Evolutionary conservation across 2,888 invertebrate species (phyloP).

Genomic region (Cenopis cana): DNA sequence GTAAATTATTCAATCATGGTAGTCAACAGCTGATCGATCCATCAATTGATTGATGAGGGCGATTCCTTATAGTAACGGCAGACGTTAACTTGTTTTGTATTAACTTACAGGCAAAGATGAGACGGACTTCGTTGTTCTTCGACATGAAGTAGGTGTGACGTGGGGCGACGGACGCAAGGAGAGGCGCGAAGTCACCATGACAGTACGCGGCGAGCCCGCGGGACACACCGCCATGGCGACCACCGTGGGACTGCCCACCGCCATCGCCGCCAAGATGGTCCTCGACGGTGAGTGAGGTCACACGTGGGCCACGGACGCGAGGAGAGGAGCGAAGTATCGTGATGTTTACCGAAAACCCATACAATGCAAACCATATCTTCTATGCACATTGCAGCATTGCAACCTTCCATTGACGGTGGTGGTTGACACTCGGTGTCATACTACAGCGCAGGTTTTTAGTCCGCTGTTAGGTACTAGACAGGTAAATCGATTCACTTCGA

Average conservation of each 20-base stretch:
- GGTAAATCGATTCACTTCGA: no score
- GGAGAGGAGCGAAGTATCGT: no score
- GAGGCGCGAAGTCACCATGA: slow-evolving; percentile 92
- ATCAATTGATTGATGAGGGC: background rate
- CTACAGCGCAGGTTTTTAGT: no score
- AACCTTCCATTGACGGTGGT: no score
- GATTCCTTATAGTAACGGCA: background rate
- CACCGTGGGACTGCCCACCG: slow-evolving; percentile 91
- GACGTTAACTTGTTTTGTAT: background rate
- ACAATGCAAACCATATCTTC: no score
- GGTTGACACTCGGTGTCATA: no score
- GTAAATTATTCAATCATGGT: no score
- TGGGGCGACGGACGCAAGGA: slow-evolving; percentile 96
- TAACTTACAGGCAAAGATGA: slow-evolving; percentile 87
- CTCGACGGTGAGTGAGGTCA: slow-evolving; percentile 90
- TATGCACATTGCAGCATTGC: no score
- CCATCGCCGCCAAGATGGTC: slow-evolving; percentile 99
- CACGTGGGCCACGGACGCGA: background rate
- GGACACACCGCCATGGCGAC: slow-evolving; percentile 97
- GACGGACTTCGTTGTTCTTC: slow-evolving; percentile 96
- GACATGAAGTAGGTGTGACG: slow-evolving; percentile 96
- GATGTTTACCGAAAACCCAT: no score
- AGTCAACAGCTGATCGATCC: no score
- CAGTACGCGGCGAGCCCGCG: slow-evolving; percentile 92
- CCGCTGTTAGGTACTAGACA: no score